phyloP scores from a whole-genome alignment of 2,113 vertebrate species.

The Pituophis catenifer region DNA sequence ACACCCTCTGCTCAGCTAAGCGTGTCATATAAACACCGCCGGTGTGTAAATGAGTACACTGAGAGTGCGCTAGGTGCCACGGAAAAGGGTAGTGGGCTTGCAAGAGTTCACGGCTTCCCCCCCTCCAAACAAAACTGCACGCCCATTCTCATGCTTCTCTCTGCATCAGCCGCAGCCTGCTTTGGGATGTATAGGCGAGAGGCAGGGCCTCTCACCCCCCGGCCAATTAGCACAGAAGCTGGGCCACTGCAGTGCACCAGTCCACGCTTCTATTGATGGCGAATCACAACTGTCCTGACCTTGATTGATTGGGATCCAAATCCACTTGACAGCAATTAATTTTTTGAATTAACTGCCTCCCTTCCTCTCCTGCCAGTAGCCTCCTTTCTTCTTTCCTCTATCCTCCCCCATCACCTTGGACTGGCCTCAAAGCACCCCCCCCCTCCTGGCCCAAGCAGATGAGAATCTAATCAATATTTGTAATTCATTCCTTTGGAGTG shows the following conservation, averaged over 20 bases:
- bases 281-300: constrained; percentile 57
- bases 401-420: background rate
- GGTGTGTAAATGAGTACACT: background rate
- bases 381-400: constrained; percentile 18
- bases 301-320: constrained; percentile 76
- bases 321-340: constrained; percentile 75
- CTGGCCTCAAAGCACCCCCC: constrained; percentile 11
- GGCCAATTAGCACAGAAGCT: background rate
- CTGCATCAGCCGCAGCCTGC: background rate
- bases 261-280: background rate
- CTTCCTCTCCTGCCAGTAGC: background rate
- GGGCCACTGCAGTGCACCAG: constrained; percentile 4
- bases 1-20: background rate
- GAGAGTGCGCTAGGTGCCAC: background rate
- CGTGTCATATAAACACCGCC: background rate
- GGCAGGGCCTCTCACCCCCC: background rate
- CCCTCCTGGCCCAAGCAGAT: constrained; percentile 16
- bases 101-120: background rate
- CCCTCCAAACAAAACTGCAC: background rate
- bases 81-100: background rate
- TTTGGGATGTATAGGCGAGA: background rate
- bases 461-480: constrained; percentile 50
- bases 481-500: constrained; percentile 51
- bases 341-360: constrained; percentile 68
- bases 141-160: background rate